Base-by-base conservation (phyloP, 92 coral and sea anemone genomes). In the Epizoanthus scotinus region DNA sequence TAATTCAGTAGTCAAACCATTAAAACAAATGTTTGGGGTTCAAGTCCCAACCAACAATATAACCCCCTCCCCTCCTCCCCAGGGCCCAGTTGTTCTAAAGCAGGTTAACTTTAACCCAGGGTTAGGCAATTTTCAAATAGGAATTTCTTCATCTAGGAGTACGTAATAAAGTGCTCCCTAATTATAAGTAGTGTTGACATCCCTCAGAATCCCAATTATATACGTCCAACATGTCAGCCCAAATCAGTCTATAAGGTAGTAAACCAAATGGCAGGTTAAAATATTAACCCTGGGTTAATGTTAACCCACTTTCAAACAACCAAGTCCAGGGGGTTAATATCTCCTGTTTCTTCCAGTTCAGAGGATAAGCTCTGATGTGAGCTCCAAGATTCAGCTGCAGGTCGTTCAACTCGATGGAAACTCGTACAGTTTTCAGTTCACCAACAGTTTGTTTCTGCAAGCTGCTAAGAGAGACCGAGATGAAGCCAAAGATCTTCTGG, bases 301-400 rank as follows among this genome's bases (percentile, higher is more conserved):
- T 31, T 31, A 4, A 1, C 36, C 1, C 36, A 31, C 36, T 4
- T 31, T 12, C 17, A 0, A 0, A 3, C 60, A 7, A 8, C 20
- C 60, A 55, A n/a, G n/a, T n/a, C n/a, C 20, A 34, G 66, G 1
- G 25, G 17, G 18, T 21, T 61, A 61, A 24, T 25, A 61, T 44
- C 22, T 52, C 38, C 42, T 5, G 57, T 71, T 31, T 67, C 15
- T 57, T 38, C 59, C 70, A 95, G 99, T 91, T 75, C 99, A 96
- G 71, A 85, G 99, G 42, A 96, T 96, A 66, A 96, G 99, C 62
- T 98, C 99, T 27, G 99, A 93, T 42, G 90, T 98, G 3, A 96
- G 98, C 58, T 89, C 99, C 29, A 96, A 96, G 81, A 60, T 91
- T 17, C 99, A 96, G 53, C 91, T 96, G 10, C 99, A 96, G 63